These are phyloP conservation scores for Drosophila koepferae DNA, from an alignment of 2,888 invertebrate species.

Conservation along the genomic window DNA sequence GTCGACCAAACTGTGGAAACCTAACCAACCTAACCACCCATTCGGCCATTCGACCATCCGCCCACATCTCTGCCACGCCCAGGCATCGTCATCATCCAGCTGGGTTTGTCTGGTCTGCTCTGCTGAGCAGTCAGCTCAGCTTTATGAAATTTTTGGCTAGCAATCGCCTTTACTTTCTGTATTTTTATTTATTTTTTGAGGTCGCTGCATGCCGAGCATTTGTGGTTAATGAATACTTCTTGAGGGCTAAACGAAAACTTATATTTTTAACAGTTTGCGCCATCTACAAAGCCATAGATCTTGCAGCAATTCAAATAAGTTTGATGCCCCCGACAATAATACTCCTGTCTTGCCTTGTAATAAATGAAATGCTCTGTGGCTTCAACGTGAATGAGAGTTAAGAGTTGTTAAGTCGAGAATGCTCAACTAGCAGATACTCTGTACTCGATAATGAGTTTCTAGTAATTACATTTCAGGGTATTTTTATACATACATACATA, in stretches of 20 bases:
- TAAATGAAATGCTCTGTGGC: background rate
- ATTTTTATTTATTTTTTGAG: slow-evolving; percentile 11
- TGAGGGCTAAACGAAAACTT: slow-evolving; percentile 45
- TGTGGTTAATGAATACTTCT: slow-evolving; percentile 58
- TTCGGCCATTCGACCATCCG: background rate
- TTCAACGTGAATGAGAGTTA: background rate
- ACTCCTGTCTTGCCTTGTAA: background rate
- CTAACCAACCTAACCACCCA: background rate
- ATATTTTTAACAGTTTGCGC: slow-evolving; percentile 48
- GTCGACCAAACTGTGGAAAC: slow-evolving; percentile 6
- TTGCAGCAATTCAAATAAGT: background rate
- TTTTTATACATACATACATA: too few species aligned
- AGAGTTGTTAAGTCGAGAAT: background rate
- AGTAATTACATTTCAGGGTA: too few species aligned
- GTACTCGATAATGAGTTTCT: too few species aligned
- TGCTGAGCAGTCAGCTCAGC: slow-evolving; percentile 13
- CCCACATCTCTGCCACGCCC: slow-evolving; percentile 20
- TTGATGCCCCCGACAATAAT: background rate
- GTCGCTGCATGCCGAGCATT: slow-evolving; percentile 37
- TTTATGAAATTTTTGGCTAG: slow-evolving; percentile 52
- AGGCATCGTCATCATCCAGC: slow-evolving; percentile 16
- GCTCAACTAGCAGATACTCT: background rate
- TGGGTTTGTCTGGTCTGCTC: slow-evolving; percentile 30
- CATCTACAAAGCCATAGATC: slow-evolving; percentile 36
- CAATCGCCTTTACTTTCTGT: slow-evolving; percentile 18